Evolutionary conservation across 2,797 vertebrate species (phyloP).

Genomic region (Hoplostethus atlanticus): DNA sequence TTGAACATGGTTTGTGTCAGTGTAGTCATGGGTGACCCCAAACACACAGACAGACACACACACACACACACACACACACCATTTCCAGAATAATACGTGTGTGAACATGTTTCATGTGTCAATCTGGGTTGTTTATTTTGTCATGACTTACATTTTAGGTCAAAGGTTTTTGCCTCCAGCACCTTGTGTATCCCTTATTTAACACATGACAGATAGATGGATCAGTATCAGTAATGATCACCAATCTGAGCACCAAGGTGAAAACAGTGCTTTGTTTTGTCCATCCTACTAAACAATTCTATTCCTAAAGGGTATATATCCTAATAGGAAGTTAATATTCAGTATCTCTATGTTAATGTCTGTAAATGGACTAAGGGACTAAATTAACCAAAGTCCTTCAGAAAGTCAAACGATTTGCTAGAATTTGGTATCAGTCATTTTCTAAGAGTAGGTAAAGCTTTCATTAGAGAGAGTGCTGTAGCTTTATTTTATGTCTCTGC

Average conservation of each 20-base stretch:
- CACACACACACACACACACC: not conserved
- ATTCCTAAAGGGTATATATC: too few relatives aligned
- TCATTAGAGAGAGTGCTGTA: not conserved
- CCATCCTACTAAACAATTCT: too few relatives aligned
- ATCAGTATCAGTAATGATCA: too few relatives aligned
- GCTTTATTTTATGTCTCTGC: not conserved
- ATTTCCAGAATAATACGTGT: conserved; percentile 1
- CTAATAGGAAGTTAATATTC: too few relatives aligned
- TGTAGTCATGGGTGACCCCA: conserved; percentile 16
- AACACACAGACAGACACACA: not conserved
- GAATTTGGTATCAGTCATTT: not conserved
- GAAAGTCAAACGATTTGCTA: not conserved
- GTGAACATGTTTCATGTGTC: not conserved
- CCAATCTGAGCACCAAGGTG: too few relatives aligned
- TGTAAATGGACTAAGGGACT: too few relatives aligned
- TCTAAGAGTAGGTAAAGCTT: not conserved
- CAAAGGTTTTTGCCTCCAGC: conserved; percentile 23
- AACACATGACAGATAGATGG: too few relatives aligned
- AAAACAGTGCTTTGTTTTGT: too few relatives aligned
- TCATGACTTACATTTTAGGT: conserved; percentile 31
- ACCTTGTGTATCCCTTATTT: not conserved
- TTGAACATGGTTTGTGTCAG: not conserved
- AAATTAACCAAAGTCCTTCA: not conserved
- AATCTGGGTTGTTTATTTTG: too few relatives aligned
- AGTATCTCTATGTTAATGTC: not conserved